Evolutionary conservation across 2,888 invertebrate species (phyloP).

Genomic region (Acronicta aceris): DNA sequence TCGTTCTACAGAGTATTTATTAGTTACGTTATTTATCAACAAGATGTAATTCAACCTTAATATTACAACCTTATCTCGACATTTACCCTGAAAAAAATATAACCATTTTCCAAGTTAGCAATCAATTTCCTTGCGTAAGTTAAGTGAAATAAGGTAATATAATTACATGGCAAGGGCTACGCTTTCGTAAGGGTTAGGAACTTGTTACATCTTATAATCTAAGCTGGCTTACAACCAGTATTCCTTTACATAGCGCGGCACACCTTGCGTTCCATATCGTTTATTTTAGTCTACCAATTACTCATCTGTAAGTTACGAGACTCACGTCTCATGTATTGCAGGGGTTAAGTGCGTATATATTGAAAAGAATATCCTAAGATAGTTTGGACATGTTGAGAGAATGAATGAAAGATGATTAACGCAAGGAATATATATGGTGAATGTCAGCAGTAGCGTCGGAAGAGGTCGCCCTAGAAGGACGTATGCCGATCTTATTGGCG

Average conservation of each 20-base stretch:
- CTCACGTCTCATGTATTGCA: neutral
- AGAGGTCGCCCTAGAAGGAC: no score
- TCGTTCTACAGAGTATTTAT: no score
- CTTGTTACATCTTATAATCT: constrained; percentile 6
- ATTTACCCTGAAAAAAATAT: no score
- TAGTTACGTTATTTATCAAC: no score
- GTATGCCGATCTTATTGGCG: no score
- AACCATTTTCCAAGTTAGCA: neutral
- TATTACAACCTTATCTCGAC: no score
- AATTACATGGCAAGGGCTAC: constrained; percentile 23
- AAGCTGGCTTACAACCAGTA: constrained; percentile 13
- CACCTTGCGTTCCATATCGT: constrained; percentile 16
- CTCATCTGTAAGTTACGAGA: constrained; percentile 14
- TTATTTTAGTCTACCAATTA: constrained; percentile 11
- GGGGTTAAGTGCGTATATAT: neutral
- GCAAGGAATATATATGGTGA: no score
- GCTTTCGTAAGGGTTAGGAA: constrained; percentile 33
- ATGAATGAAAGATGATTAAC: no score
- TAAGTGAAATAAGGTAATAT: constrained; percentile 35
- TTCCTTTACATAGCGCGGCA: constrained; percentile 7
- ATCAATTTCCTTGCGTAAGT: constrained; percentile 15
- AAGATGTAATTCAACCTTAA: no score
- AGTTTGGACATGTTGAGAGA: no score
- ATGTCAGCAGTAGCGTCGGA: no score
- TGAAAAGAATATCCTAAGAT: no score